Percentiles rank a stretch among this genome's conserved stretches.
Conservation (phyloP, 2,797 vertebrate genomes). For the Syngnathus acus region DNA sequence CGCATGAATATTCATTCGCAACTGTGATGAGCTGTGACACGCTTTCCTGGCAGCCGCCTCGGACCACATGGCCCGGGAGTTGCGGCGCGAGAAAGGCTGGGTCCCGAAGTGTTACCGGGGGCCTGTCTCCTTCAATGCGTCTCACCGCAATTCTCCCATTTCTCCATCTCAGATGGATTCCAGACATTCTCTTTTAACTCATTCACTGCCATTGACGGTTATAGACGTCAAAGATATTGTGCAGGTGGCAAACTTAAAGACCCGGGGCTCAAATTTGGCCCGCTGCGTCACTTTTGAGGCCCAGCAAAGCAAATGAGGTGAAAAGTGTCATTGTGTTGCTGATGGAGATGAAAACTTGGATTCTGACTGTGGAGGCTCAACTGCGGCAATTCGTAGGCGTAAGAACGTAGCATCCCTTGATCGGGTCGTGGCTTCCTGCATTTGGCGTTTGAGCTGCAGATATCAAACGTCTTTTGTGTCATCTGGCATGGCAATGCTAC, state of each 20-base stretch:
- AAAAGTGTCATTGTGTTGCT: no score
- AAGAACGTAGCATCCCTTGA: no score
- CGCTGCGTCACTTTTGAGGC: background rate
- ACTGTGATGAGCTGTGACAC: slow-evolving; percentile 74
- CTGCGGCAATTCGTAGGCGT: no score
- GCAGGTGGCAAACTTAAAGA: background rate
- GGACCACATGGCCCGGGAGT: slow-evolving; percentile 70
- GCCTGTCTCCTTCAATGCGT: slow-evolving; percentile 60
- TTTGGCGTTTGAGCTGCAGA: background rate
- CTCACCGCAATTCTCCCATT: slow-evolving; percentile 50
- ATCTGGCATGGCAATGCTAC: slow-evolving; percentile 59
- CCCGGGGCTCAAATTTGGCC: background rate
- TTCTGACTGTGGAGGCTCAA: no score
- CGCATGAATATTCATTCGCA: slow-evolving; percentile 75
- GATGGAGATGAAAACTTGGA: no score
- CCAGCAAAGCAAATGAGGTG: background rate
- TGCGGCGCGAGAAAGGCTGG: slow-evolving; percentile 62
- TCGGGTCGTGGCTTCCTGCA: no score
- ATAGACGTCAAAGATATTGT: background rate
- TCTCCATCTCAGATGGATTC: slow-evolving; percentile 63
- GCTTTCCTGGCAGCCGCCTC: slow-evolving; percentile 60
- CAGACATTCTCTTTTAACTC: slow-evolving; percentile 45
- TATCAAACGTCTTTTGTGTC: slow-evolving; percentile 20
- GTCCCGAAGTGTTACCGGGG: slow-evolving; percentile 63
- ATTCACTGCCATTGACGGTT: no score